These are phyloP conservation scores for Stictonetta naevosa DNA, from an alignment of 2,113 vertebrate species.

Conservation along the genomic window DNA sequence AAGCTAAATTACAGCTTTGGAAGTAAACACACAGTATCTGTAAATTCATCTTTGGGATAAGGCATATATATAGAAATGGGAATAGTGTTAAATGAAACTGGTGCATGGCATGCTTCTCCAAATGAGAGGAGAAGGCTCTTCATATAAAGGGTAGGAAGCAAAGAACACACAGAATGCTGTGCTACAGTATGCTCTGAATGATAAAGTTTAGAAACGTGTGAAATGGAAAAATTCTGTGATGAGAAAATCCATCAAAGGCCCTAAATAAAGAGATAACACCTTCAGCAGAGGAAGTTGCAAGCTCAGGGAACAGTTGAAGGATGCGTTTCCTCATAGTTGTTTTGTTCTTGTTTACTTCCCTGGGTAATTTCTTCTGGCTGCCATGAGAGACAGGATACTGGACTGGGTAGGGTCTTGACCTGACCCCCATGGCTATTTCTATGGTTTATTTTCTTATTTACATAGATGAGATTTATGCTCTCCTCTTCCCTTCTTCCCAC, in stretches of 20 bases:
- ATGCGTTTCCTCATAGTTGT: neutral
- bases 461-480: neutral
- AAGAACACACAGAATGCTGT: neutral
- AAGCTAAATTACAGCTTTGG: neutral
- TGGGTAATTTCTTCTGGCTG: neutral
- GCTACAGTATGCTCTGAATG: neutral
- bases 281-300: neutral
- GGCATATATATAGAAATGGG: neutral
- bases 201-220: neutral
- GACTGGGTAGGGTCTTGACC: neutral
- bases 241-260: neutral
- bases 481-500: neutral
- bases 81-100: neutral
- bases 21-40: neutral
- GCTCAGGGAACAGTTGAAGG: neutral
- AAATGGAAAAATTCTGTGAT: neutral
- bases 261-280: neutral
- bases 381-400: neutral
- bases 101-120: neutral
- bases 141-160: neutral
- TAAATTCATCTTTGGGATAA: neutral
- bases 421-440: neutral
- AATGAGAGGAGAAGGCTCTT: neutral
- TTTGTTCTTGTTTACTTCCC: neutral
- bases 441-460: neutral